A percentile compares a stretch with the other conserved stretches of the same genome.
Conservation (phyloP, 2,888 invertebrate species). For the Nomada ruficornis region DNA sequence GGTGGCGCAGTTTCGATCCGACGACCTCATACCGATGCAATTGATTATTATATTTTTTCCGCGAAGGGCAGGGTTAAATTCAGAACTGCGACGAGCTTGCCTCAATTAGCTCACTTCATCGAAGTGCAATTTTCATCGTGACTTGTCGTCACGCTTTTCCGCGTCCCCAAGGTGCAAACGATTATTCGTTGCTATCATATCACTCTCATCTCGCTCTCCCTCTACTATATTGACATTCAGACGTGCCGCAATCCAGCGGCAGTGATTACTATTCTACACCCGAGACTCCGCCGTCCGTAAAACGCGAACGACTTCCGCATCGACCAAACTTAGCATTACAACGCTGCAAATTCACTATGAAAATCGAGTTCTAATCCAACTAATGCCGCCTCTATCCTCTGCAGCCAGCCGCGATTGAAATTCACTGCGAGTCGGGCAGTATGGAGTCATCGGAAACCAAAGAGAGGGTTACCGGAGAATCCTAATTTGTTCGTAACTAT, state of each 20-base stretch:
- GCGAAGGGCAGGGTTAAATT: background rate
- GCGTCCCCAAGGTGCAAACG: background rate
- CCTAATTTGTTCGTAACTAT: slow-evolving; percentile 65
- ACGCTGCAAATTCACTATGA: slow-evolving; percentile 21
- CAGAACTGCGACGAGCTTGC: background rate
- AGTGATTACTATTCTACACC: too few species aligned
- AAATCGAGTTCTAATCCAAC: slow-evolving; percentile 48
- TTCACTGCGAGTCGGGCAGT: slow-evolving; percentile 27
- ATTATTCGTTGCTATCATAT: background rate
- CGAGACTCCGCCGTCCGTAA: background rate
- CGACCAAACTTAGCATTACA: slow-evolving; percentile 11
- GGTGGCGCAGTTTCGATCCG: background rate
- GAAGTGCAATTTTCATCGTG: too few species aligned
- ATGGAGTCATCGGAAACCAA: slow-evolving; percentile 55
- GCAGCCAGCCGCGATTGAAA: slow-evolving; percentile 37
- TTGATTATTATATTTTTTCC: too few species aligned
- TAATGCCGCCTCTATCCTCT: slow-evolving; percentile 11
- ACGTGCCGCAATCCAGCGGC: background rate
- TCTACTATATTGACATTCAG: slow-evolving; percentile 9
- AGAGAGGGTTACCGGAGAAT: slow-evolving; percentile 49
- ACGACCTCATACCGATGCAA: too few species aligned
- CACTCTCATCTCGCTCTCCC: background rate
- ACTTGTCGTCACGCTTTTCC: background rate
- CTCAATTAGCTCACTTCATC: too few species aligned
- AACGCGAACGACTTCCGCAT: background rate